These are phyloP conservation scores for Capreolus pygargus DNA, from an alignment of 2,113 vertebrate genomes.

Conservation along the genomic window DNA sequence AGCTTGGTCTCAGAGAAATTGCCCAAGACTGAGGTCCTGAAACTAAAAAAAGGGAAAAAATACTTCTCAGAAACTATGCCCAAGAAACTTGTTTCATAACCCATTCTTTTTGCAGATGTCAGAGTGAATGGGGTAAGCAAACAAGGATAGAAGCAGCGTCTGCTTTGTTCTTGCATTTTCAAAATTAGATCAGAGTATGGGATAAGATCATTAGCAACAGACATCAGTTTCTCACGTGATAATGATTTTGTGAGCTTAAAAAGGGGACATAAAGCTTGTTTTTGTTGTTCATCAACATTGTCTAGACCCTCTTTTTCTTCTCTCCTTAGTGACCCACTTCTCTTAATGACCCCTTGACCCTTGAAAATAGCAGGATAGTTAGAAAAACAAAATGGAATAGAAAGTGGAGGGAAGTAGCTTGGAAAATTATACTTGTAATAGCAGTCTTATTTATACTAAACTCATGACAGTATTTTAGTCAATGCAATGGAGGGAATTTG, in stretches of 20 bases:
- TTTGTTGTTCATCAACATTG: not conserved
- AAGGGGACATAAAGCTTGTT: not conserved
- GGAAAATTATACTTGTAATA: not conserved
- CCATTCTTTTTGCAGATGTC: constrained; percentile 30
- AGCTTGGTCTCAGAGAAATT: constrained; percentile 21
- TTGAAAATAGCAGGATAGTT: not conserved
- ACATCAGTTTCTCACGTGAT: not conserved
- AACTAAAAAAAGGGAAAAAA: constrained; percentile 47
- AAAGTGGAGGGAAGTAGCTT: not conserved
- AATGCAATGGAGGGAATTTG: not conserved
- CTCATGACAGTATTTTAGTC: not conserved
- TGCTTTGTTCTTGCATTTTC: not conserved
- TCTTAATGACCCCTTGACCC: not conserved
- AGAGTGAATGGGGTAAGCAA: constrained; percentile 24
- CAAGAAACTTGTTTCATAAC: constrained; percentile 53
- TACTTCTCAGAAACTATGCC: constrained; percentile 51
- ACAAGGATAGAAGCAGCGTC: not conserved
- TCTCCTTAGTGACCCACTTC: not conserved
- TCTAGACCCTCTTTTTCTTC: not conserved
- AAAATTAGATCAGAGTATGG: not conserved
- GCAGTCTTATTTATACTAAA: not conserved
- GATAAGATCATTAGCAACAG: not conserved
- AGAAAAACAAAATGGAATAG: not conserved
- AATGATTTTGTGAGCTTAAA: not conserved
- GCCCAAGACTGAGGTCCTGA: not conserved